phyloP scores from a whole-genome alignment of 2,113 vertebrate genomes.

The Saguinus midas region DNA sequence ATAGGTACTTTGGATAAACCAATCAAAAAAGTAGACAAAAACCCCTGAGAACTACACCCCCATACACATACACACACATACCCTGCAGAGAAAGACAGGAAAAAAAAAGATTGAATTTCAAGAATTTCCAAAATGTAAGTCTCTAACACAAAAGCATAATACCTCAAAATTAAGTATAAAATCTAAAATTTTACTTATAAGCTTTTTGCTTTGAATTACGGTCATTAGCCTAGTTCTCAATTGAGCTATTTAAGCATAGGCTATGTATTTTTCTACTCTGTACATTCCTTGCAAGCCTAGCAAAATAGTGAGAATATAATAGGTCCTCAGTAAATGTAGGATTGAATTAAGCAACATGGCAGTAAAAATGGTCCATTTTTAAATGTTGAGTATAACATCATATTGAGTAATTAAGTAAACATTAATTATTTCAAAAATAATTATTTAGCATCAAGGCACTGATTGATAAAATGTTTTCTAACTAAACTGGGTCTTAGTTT shows the following conservation, averaged over 20 bases:
- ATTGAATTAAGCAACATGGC: not conserved
- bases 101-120: not conserved
- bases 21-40: conserved; percentile 1
- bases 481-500: not conserved
- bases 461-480: not conserved
- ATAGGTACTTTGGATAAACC: not conserved
- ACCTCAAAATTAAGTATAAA: not conserved
- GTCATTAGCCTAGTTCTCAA: not conserved
- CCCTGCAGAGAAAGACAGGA: not conserved
- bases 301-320: not conserved
- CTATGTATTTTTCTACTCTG: not conserved
- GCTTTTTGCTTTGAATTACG: not conserved
- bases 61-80: not conserved
- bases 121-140: not conserved
- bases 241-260: not conserved
- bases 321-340: not conserved
- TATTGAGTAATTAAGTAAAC: not conserved
- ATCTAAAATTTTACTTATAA: not conserved
- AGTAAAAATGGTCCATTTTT: not conserved
- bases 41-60: not conserved
- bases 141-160: not conserved
- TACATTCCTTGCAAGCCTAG: not conserved
- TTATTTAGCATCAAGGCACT: not conserved
- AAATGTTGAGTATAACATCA: not conserved
- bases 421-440: not conserved